Evolutionary conservation across 2,113 vertebrate species (phyloP).

Genomic region (Brachyhypopomus gauderio): DNA sequence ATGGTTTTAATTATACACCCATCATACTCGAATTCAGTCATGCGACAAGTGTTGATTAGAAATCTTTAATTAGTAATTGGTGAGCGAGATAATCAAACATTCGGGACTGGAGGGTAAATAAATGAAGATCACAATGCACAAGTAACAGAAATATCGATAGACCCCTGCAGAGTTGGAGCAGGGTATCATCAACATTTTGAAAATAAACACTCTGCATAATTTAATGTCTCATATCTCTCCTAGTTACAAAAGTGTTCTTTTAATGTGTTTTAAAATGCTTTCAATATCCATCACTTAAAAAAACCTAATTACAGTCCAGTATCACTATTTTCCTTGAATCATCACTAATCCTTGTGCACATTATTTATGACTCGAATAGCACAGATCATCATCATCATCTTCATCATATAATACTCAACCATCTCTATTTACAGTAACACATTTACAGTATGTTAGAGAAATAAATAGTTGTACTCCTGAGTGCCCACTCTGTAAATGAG

Average conservation of each 20-base stretch:
- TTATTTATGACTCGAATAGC: neutral
- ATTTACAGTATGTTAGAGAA: constrained; percentile 18
- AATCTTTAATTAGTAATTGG: constrained; percentile 19
- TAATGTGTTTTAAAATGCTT: neutral
- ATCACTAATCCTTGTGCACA: neutral
- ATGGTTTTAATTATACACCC: too few relatives aligned
- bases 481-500: neutral
- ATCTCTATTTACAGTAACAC: constrained; percentile 19
- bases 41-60: neutral
- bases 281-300: neutral
- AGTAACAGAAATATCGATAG: neutral
- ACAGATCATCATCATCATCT: neutral
- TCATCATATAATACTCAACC: neutral
- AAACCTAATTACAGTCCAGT: neutral
- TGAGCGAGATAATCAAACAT: neutral
- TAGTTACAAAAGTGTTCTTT: neutral
- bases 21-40: neutral
- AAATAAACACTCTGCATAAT: neutral
- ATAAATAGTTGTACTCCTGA: constrained; percentile 8
- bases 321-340: neutral
- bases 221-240: neutral
- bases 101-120: neutral
- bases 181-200: neutral
- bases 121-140: neutral
- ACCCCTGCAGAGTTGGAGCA: neutral